A percentile compares a stretch with the other conserved stretches of the same genome.
Evolutionary conservation across 64 coral and sea anemone genomes (phyloP).

Genomic region (Montipora efflorescens): DNA sequence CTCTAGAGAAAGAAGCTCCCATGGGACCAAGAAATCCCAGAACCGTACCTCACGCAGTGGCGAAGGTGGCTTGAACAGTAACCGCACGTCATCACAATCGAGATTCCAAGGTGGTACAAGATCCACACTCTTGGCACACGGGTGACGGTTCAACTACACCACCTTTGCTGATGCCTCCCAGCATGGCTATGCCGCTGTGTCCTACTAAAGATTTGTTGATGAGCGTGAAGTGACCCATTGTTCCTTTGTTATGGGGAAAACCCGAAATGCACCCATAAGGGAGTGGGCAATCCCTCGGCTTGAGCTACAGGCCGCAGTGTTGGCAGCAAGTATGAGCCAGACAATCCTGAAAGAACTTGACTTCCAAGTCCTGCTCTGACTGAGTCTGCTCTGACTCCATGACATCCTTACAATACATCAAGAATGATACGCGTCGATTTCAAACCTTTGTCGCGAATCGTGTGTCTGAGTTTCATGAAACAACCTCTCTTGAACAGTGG

Average conservation of each 20-base stretch:
- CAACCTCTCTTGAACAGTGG: conserved; percentile 36
- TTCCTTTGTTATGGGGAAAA: conserved; percentile 56
- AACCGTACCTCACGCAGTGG: conserved; percentile 20
- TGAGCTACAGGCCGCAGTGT: conserved; percentile 40
- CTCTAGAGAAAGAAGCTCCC: conserved; percentile 21
- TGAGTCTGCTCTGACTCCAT: conserved; percentile 55
- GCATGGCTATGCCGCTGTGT: conserved; percentile 12
- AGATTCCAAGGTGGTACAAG: conserved; percentile 55
- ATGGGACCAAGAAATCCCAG: conserved; percentile 62
- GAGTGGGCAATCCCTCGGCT: conserved; percentile 60
- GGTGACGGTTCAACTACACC: conserved; percentile 20
- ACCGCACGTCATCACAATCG: background rate
- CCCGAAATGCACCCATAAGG: conserved; percentile 25
- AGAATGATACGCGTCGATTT: conserved; percentile 47
- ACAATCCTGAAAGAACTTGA: conserved; percentile 27
- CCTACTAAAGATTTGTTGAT: conserved; percentile 37
- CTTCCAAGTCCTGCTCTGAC: conserved; percentile 5
- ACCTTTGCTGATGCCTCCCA: conserved; percentile 64
- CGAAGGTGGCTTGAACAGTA: conserved; percentile 14
- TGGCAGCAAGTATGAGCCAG: conserved; percentile 1
- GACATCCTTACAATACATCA: conserved; percentile 33
- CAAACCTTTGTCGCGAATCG: conserved; percentile 49
- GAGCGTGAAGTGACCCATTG: conserved; percentile 26
- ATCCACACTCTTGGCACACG: background rate
- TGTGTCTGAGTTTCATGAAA: conserved; percentile 3